Percentiles rank a stretch among this genome's conserved stretches.
Conservation (phyloP, 2,888 invertebrate genomes). For the Drosophila paramelanica region DNA sequence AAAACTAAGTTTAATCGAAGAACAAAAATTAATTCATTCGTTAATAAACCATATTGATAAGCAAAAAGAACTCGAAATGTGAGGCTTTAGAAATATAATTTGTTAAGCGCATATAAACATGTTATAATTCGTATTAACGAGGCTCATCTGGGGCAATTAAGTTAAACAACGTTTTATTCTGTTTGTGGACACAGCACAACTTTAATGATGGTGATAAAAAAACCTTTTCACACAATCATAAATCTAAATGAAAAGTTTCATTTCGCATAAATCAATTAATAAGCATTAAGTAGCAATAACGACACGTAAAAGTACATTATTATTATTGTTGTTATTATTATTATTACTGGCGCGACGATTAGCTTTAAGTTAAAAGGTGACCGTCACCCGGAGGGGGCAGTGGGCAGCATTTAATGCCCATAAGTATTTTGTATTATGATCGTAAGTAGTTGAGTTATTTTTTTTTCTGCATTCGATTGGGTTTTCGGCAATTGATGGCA, state of each 20-base stretch:
- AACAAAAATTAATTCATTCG: neutral
- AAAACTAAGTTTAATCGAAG: neutral
- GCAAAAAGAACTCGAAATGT: neutral
- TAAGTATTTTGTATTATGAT: slow-evolving; percentile 29
- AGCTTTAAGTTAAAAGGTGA: slow-evolving; percentile 49
- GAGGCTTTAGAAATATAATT: neutral
- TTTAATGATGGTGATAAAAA: slow-evolving; percentile 30
- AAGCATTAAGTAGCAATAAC: slow-evolving; percentile 55
- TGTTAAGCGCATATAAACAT: slow-evolving; percentile 2
- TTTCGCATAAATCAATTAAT: slow-evolving; percentile 67
- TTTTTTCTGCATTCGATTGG: slow-evolving; percentile 37
- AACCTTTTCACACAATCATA: slow-evolving; percentile 76
- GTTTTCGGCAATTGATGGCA: slow-evolving; percentile 54
- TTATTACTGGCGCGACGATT: slow-evolving; percentile 42
- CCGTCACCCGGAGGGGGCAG: slow-evolving; percentile 9
- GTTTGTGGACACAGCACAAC: neutral
- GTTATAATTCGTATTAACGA: slow-evolving; percentile 4
- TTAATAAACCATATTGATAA: neutral
- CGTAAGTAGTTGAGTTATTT: slow-evolving; percentile 17
- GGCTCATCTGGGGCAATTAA: slow-evolving; percentile 1
- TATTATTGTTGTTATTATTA: neutral
- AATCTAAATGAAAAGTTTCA: slow-evolving; percentile 60
- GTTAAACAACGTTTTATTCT: slow-evolving; percentile 3
- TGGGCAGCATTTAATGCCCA: slow-evolving; percentile 6
- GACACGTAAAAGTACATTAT: slow-evolving; percentile 24